Evolutionary conservation across 2,797 vertebrate genomes (phyloP), one percentile per base, ranked within the genome.

Genomic region (Hyperoplus immaculatus): DNA sequence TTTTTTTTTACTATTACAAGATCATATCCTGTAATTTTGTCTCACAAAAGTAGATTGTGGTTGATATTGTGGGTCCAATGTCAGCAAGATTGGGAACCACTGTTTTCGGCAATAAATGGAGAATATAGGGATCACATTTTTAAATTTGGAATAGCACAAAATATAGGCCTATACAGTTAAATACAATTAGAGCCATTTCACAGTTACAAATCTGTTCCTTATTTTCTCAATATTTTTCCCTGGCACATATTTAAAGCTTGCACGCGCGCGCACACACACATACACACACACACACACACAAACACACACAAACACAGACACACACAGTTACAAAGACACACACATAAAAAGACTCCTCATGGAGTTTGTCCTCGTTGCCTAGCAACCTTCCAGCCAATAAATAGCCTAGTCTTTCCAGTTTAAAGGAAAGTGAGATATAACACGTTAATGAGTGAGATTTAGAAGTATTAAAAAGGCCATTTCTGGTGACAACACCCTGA

Each of bases 311-410:
- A 21, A 21, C 21, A 29, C 29, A 29, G 29, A 29, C 29, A 29
- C 29, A 29, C 29, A 29, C 29, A 3, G 29, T 29, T 29, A 29
- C 29, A 29, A 29, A 29, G 29, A 29, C 29, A 29, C 29, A 29
- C 29, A 29, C 3, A 29, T n/a, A 29, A 29, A 29, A 29, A 29
- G 29, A 3, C 29, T 29, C 49, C 64, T 71, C 15, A 1, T 73
- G 29, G 47, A 70, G 38, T 53, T 42, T 55, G 12, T 9, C 13
- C 18, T 60, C 9, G 54, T 75, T 75, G 58, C 67, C 18, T 61
- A 63, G 57, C 60, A 79, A 75, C 73, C 38, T 61, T 18, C 41
- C 8, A 62, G 47, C 53, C 54, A 56, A 73, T 18, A 57, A 56
- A 72, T 13, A 59, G 42, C 58, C 46, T 9, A 14, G 15, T 55